Evolutionary conservation across 2,888 invertebrate genomes (phyloP), one percentile per base, ranked within the genome.

Genomic region (Platynereis dumerilii): DNA sequence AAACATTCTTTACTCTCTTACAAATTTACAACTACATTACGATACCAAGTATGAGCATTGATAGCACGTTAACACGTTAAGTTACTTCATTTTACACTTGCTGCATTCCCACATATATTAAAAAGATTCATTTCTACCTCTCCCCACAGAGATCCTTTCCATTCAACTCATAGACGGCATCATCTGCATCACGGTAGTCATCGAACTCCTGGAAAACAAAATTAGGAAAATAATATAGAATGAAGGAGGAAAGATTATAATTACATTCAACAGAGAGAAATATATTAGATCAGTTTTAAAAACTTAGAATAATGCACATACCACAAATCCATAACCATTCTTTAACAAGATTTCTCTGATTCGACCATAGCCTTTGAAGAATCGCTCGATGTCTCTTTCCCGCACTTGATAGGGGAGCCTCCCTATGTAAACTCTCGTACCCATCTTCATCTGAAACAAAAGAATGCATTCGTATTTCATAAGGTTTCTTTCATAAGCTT

Each of bases 281-380:
- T n/a, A n/a, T n/a, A n/a, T n/a, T n/a, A n/a, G n/a, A n/a, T n/a
- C n/a, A n/a, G n/a, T n/a, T n/a, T n/a, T n/a, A n/a, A n/a, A n/a
- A n/a, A 34, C 12, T 34, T 34, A 34, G 5, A 12, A 34, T 34
- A 34, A 58, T 57, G 48, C 61, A 89, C 91, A 90, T 89, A 96
- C 95, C 86, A 96, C 95, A 90, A 96, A 96, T 71, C 94, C 96
- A 87, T 94, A 97, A 80, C 96, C 96, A 87, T 94, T 95, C 87
- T 96, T 96, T 87, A 96, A 91, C 73, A 95, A 90, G 78, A 96
- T 92, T 84, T 96, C 96, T 85, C 92, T 87, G 83, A 92, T 92
- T 84, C 92, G 89, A 74, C 97, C 97, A 86, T 94, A 96, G 74
- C 95, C 94, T 87, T 92, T 91, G 87, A 97, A 96, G 87, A 97